Evolutionary conservation across 1,140 invertebrate species (phyloP).

Genomic region (Drosophila grimshawi): DNA sequence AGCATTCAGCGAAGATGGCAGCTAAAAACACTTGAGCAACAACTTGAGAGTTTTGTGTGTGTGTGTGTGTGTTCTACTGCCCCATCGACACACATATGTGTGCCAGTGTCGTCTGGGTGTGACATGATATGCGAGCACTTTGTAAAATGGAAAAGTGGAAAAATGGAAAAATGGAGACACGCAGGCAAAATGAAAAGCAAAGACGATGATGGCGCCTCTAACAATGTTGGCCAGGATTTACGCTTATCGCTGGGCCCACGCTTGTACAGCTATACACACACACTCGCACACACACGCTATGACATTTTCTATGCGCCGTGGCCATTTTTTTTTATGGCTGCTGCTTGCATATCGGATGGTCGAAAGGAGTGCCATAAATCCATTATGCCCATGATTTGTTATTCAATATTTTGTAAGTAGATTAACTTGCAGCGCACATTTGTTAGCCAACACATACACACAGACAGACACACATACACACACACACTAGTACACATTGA

Average conservation of each 20-base stretch:
- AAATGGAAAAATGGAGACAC: constrained; percentile 74
- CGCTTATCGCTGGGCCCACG: constrained; percentile 63
- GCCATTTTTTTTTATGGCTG: constrained; percentile 72
- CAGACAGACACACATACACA: background rate
- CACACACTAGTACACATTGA: background rate
- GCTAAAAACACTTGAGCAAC: constrained; percentile 49
- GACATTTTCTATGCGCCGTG: constrained; percentile 75
- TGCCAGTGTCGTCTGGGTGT: constrained; percentile 73
- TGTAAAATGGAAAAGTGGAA: constrained; percentile 78
- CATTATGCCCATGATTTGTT: constrained; percentile 83
- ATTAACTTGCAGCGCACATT: constrained; percentile 80
- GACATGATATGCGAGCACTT: constrained; percentile 84
- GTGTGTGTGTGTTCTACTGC: constrained; percentile 46
- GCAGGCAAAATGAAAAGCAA: constrained; percentile 51
- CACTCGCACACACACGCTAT: constrained; percentile 14
- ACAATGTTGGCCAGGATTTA: constrained; percentile 75
- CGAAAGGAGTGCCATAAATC: constrained; percentile 75
- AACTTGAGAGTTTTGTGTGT: constrained; percentile 24
- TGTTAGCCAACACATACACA: constrained; percentile 50
- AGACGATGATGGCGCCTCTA: constrained; percentile 42
- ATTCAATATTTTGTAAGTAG: constrained; percentile 84
- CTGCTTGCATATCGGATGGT: constrained; percentile 72
- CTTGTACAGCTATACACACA: constrained; percentile 39
- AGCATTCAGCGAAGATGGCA: constrained; percentile 28
- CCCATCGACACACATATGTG: constrained; percentile 73